Evolutionary conservation across 2,113 vertebrate genomes (phyloP), one percentile per base, ranked within the genome.

Genomic region (Strix uralensis): DNA sequence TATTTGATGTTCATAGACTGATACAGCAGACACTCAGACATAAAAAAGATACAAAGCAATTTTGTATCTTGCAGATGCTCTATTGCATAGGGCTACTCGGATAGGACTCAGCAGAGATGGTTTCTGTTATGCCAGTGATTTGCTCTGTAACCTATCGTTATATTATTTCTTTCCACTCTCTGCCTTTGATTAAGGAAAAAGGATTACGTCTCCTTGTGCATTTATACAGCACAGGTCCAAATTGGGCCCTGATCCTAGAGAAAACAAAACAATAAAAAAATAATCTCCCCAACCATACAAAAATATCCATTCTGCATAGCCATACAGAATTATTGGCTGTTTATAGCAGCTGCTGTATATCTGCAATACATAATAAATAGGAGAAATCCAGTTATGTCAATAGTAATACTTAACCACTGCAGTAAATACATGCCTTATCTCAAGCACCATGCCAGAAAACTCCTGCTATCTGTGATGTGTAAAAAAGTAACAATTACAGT

Each of bases 401-500:
- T 13, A 78, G 44, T 42, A 61, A 29, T 42, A 52, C 67, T 75
- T 82, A 88, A 58, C 20, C 63, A 85, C 66, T 69, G 74, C 70
- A 89, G 49, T 86, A 93, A 96, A 91, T 34, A 46, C 67, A 44
- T 32, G 18, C 40, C 57, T 96, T 92, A 91, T 88, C 85, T 91
- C n/a, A 90, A 82, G 44, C 44, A 79, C 47, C 40, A 61, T 27
- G 32, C 70, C 20, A 92, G 75, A 90, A 86, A 95, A 52, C 66
- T 70, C 58, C 44, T 75, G 46, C 81, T 96, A 2, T 84, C 84
- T 89, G 26, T 66, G 29, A 67, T 47, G 11, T 34, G 44, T 54
- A 67, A 59, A 81, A 95, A 96, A 91, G 86, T 30, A 91, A 66
- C 36, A 90, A 81, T 92, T 92, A 83, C 52, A 86, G 23, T 63